phyloP scores from a whole-genome alignment of 2,888 invertebrate genomes.

The Hanleya hanleyi region DNA sequence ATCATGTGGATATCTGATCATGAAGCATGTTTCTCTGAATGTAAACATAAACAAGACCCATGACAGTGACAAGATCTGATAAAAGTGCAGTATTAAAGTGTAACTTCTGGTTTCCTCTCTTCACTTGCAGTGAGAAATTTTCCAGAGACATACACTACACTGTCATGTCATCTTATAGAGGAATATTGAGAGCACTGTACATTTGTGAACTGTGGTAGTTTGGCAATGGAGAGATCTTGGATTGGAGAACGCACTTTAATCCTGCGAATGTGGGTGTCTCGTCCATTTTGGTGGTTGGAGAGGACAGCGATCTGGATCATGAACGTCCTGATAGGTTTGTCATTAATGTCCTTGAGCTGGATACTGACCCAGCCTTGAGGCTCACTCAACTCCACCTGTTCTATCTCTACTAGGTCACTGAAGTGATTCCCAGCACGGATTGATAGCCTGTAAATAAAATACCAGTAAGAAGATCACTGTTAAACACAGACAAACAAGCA shows the following conservation, averaged over 20 bases:
- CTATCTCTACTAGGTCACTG: conserved; percentile 96
- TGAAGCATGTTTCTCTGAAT: no score
- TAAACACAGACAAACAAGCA: no score
- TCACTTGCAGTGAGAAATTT: no score
- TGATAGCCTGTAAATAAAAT: conserved; percentile 65
- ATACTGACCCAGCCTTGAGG: conserved; percentile 98
- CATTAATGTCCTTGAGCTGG: conserved; percentile 86
- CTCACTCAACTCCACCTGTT: conserved; percentile 93
- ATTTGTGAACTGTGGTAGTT: conserved; percentile 84
- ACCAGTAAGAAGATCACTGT: no score
- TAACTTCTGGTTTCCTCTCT: no score
- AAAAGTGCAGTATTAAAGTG: no score
- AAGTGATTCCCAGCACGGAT: conserved; percentile 93
- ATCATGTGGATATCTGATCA: no score
- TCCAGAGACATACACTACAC: no score
- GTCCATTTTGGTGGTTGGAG: conserved; percentile 98
- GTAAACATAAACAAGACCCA: no score
- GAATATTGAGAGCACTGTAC: conserved; percentile 88
- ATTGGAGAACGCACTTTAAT: conserved; percentile 95
- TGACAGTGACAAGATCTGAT: no score
- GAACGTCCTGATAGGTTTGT: conserved; percentile 92
- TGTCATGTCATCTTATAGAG: conserved; percentile 80
- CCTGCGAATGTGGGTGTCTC: conserved; percentile 98
- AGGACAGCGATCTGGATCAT: conserved; percentile 78
- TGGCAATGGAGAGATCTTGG: conserved; percentile 68